Evolutionary conservation across 2,888 invertebrate species (phyloP).

Genomic region (Branchipolynoe longqiensis): DNA sequence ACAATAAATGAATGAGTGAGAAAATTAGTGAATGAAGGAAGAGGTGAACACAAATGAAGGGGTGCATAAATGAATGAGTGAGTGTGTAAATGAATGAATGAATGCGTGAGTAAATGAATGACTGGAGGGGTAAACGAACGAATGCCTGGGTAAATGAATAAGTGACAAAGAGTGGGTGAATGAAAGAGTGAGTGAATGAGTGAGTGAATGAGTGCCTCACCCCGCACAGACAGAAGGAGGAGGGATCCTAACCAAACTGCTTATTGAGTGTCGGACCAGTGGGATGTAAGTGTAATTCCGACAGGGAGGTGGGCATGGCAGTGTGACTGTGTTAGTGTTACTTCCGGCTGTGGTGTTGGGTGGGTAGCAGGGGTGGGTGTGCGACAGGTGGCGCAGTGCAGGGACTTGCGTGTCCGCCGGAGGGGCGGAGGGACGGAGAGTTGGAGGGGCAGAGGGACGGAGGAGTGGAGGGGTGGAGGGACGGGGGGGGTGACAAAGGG

Average conservation of each 20-base stretch:
- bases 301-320: slow-evolving; percentile 11
- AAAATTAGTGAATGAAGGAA: no score
- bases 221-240: neutral
- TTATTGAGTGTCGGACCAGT: neutral
- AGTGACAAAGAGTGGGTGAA: no score
- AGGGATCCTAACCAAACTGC: neutral
- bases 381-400: neutral
- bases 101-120: no score
- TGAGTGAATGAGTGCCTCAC: no score
- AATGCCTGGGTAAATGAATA: no score
- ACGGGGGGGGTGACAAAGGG: neutral
- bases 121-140: no score
- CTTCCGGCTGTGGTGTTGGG: neutral
- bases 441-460: neutral
- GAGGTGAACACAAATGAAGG: no score
- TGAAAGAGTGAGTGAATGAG: no score
- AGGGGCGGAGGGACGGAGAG: neutral
- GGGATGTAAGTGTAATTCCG: neutral
- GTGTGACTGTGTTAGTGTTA: no score
- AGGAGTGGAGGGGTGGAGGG: neutral
- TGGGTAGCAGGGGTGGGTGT: neutral
- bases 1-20: no score
- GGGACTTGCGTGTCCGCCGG: neutral
- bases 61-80: no score
- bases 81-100: no score